Evolutionary conservation across 2,888 invertebrate species (phyloP).

Genomic region (Margaritifera margaritifera): DNA sequence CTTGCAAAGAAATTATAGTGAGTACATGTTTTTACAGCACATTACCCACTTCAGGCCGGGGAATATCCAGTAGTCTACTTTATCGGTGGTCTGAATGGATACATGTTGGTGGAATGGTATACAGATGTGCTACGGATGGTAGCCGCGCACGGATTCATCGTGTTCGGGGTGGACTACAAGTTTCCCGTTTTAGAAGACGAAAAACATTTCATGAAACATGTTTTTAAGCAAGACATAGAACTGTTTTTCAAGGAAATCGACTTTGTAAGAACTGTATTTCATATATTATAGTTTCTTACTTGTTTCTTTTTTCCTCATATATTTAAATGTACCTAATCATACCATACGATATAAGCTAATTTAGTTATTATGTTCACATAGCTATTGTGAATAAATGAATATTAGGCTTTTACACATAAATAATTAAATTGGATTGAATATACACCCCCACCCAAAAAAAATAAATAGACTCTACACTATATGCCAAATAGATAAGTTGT

Average conservation of each 20-base stretch:
- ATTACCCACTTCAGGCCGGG: not conserved
- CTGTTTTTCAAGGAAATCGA: constrained; percentile 18
- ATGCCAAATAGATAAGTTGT: no score
- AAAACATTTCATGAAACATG: not conserved
- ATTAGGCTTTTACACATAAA: no score
- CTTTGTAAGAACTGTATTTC: constrained; percentile 5
- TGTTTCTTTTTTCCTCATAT: no score
- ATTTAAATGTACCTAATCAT: no score
- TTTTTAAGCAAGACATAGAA: constrained; percentile 8
- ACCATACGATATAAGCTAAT: no score
- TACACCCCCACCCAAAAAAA: no score
- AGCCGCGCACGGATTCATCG: constrained; percentile 40
- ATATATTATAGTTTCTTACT: not conserved
- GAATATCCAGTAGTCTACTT: constrained; percentile 32
- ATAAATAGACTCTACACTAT: no score
- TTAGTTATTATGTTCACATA: no score
- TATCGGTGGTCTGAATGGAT: constrained; percentile 29
- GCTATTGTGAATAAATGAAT: no score
- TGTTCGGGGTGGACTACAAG: constrained; percentile 32
- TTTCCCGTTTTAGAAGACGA: constrained; percentile 16
- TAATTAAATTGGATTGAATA: no score
- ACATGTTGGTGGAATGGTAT: constrained; percentile 30
- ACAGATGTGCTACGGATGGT: constrained; percentile 15
- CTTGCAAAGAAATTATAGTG: no score
- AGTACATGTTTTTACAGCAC: no score